Conservation (phyloP, 2,888 invertebrate species). For the Stenolophus ochropezus region DNA sequence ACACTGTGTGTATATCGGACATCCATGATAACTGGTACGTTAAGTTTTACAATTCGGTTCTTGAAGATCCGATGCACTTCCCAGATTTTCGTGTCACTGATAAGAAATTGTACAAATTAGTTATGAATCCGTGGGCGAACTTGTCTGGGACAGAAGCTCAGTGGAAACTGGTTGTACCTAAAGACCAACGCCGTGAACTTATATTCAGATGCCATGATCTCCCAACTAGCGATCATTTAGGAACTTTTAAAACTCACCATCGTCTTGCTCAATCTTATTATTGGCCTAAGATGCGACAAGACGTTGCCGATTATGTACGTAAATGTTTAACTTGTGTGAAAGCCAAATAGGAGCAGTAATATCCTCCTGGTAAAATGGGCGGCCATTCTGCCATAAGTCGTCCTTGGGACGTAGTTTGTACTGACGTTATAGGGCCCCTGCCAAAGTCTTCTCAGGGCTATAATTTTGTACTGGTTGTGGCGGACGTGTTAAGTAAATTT, state of each 20-base stretch:
- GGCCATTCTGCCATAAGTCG: conserved; percentile 53
- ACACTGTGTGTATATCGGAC: not conserved
- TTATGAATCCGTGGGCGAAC: not conserved
- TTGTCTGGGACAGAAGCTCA: not conserved
- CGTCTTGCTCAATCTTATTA: conserved; percentile 62
- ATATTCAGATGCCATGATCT: conserved; percentile 63
- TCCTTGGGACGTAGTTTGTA: conserved; percentile 61
- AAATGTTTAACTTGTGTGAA: conserved; percentile 63
- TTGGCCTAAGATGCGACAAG: conserved; percentile 65
- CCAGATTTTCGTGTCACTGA: not conserved
- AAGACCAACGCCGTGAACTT: conserved; percentile 35
- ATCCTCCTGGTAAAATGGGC: conserved; percentile 63
- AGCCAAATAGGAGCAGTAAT: conserved; percentile 62
- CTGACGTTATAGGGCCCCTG: not conserved
- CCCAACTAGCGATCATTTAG: conserved; percentile 65
- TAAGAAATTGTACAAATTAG: not conserved
- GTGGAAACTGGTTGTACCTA: conserved; percentile 63
- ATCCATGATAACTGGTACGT: not conserved
- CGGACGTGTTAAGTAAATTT: not conserved
- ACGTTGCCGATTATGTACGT: conserved; percentile 64
- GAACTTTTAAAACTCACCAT: conserved; percentile 64
- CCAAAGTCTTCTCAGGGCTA: not conserved
- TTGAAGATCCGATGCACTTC: not conserved
- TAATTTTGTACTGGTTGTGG: not conserved
- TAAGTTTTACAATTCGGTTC: not conserved